Conservation (phyloP, 2,888 invertebrate genomes). For the Acleris cristana region DNA sequence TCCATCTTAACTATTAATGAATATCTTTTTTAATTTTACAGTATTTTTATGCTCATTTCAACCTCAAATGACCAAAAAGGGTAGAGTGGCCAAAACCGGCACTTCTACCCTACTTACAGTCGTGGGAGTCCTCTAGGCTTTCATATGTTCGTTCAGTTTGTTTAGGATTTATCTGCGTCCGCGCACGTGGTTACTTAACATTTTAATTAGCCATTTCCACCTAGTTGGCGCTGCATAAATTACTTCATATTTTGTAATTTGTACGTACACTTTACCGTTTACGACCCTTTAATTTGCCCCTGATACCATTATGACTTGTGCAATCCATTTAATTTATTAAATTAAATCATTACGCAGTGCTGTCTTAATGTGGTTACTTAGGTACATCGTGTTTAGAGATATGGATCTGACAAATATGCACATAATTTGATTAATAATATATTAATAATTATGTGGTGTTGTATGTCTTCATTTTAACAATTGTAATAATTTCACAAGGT, state of each 20-base stretch:
- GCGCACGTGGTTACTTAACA: conserved; percentile 20
- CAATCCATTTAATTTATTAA: conserved; percentile 22
- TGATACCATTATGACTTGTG: conserved; percentile 21
- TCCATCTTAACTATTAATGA: too few relatives aligned
- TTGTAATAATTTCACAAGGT: too few relatives aligned
- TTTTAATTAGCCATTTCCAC: conserved; percentile 32
- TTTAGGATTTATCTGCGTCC: conserved; percentile 4
- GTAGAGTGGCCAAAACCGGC: too few relatives aligned
- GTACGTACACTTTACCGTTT: conserved; percentile 14
- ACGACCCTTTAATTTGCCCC: conserved; percentile 27
- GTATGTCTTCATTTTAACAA: too few relatives aligned
- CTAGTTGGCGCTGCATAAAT: conserved; percentile 32
- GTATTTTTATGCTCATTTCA: too few relatives aligned
- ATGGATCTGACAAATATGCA: conserved; percentile 10
- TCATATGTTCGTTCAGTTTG: too few relatives aligned
- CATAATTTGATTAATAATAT: not conserved
- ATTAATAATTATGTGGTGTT: not conserved
- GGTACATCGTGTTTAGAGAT: conserved; percentile 4
- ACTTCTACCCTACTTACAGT: too few relatives aligned
- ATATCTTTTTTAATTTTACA: too few relatives aligned
- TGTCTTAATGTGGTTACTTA: conserved; percentile 10
- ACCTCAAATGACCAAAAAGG: too few relatives aligned
- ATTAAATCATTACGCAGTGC: conserved; percentile 19
- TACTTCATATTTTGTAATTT: conserved; percentile 27
- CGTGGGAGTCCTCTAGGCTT: too few relatives aligned